Evolutionary conservation across 2,888 invertebrate genomes (phyloP), one percentile per base, ranked within the genome.

Genomic region (Drosophila pegasa): DNA sequence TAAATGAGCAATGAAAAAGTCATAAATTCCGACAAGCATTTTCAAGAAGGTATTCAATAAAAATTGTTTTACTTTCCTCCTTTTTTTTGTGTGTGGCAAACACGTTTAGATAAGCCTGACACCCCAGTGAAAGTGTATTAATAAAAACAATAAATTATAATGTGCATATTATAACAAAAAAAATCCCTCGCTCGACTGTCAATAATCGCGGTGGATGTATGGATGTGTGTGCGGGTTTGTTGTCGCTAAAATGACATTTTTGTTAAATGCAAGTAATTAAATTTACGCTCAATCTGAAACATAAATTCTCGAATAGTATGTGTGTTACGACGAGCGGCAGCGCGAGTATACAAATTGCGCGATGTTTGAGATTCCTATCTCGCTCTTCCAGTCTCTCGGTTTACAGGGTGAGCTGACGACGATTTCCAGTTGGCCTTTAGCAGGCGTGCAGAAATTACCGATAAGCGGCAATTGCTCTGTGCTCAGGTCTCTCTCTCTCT

Each of bases 211-310:
- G 3, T 25, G 41, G 8, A 25, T 27, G 31, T 43, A 27, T 38
- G 1, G 37, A 16, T 25, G 20, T 10, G 20, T 16, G 27, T 31
- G 43, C 10, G 14, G 12, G 14, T 14, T 31, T 31, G 31, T 16
- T 27, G 37, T 10, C 22, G 35, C 18, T 60, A 60, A 71, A 81
- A 80, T 75, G 66, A 71, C 69, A 73, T 75, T 78, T 71, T 71
- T 75, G 72, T 82, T 78, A 77, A 86, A 73, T 70, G 71, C 54
- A 67, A 80, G 71, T 80, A 85, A 85, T 86, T 86, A 77, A 82
- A 78, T 84, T 75, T 72, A 57, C 52, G 60, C 65, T 60, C 71
- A 68, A 84, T 72, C 71, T 59, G 64, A 56, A 65, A 50, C 71
- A 69, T 60, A 55, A 64, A 51, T 65, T 59, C 41, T 33, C 27